Evolutionary conservation across 2,888 invertebrate species (phyloP).

Genomic region (Pristionchus arcanus): DNA sequence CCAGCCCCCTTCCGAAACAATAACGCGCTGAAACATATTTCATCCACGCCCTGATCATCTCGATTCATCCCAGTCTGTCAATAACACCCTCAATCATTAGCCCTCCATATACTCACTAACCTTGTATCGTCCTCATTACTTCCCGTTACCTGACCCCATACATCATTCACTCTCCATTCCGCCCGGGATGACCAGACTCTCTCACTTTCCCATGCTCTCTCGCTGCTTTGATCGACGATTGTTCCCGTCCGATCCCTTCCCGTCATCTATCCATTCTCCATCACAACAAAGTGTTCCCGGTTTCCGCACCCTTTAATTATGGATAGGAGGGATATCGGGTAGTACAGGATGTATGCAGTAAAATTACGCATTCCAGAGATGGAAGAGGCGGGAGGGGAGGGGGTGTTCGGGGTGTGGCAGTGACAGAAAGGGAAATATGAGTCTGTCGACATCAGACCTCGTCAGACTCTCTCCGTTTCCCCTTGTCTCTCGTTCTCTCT

Average conservation of each 20-base stretch:
- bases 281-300: slow-evolving; percentile 38
- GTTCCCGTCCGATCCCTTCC: not conserved
- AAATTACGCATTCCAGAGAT: slow-evolving; percentile 45
- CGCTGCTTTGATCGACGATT: not conserved
- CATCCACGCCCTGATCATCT: too few species aligned
- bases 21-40: too few species aligned
- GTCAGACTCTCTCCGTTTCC: slow-evolving; percentile 7
- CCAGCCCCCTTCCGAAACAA: not conserved
- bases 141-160: slow-evolving; percentile 41
- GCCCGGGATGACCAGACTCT: not conserved
- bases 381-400: not conserved
- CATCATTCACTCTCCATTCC: not conserved
- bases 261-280: not conserved
- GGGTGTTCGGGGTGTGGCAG: slow-evolving; percentile 8
- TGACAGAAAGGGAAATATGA: slow-evolving; percentile 21
- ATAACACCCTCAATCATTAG: slow-evolving; percentile 5
- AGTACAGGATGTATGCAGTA: slow-evolving; percentile 23
- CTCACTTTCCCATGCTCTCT: not conserved
- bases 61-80: not conserved
- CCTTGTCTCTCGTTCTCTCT: slow-evolving; percentile 33
- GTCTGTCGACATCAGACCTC: not conserved
- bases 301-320: slow-evolving; percentile 43
- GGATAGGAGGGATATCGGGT: not conserved
- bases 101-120: slow-evolving; percentile 12
- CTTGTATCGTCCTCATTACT: slow-evolving; percentile 37